Evolutionary conservation across 1,140 invertebrate species (phyloP).

Genomic region (Caenorhabditis elegans): WBcel235 BX284604.4:7820501-7821000

Average conservation of each 20-base stretch:
- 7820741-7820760: neutral
- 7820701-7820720: neutral
- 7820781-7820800: too few species aligned
- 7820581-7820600: neutral
- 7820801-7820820: too few species aligned
- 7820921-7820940: too few species aligned
- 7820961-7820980: too few species aligned
- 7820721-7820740: neutral
- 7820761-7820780: too few species aligned
- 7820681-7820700: neutral
- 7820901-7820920: too few species aligned
- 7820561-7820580: neutral
- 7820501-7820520: constrained; percentile 31
- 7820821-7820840: too few species aligned
- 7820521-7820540: neutral
- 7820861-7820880: too few species aligned
- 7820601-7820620: neutral
- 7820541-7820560: neutral
- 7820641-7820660: neutral
- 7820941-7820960: too few species aligned
- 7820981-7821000: too few species aligned
- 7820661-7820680: constrained; percentile 30
- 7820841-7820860: too few species aligned
- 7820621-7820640: neutral
- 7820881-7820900: too few species aligned